Evolutionary conservation across 1,140 invertebrate genomes (phyloP).

Genomic region (Drosophila albomicans): DNA sequence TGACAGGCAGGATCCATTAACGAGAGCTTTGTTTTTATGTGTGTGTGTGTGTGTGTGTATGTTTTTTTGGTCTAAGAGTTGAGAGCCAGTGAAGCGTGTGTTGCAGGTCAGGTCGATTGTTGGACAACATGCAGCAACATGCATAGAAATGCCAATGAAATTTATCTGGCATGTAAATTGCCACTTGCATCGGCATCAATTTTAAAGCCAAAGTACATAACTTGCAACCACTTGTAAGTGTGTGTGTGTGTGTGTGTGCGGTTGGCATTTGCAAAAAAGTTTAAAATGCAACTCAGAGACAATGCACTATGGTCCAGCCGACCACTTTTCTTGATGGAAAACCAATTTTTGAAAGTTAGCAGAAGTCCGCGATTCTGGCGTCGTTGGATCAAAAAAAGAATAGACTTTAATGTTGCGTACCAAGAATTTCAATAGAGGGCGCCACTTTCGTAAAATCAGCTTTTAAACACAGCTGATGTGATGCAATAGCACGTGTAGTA

Average conservation of each 20-base stretch:
- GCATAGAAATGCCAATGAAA: constrained; percentile 48
- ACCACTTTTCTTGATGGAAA: too few species aligned
- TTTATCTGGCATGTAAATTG: constrained; percentile 31
- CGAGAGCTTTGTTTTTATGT: not conserved
- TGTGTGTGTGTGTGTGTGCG: constrained; percentile 24
- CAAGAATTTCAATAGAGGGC: too few species aligned
- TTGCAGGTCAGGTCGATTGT: constrained; percentile 27
- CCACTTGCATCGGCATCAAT: constrained; percentile 47
- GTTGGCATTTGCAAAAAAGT: constrained; percentile 61
- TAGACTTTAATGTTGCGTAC: too few species aligned
- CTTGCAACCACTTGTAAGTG: constrained; percentile 18
- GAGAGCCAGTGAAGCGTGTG: not conserved
- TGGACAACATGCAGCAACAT: constrained; percentile 28
- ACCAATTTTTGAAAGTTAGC: too few species aligned
- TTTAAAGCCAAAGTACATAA: constrained; percentile 33
- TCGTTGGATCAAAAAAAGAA: too few species aligned
- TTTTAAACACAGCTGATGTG: too few species aligned
- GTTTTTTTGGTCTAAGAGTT: not conserved
- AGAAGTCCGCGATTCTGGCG: too few species aligned
- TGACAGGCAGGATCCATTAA: constrained; percentile 25
- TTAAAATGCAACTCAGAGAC: constrained; percentile 60
- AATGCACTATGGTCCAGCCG: too few species aligned
- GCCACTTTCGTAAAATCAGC: too few species aligned
- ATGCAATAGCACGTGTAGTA: too few species aligned
- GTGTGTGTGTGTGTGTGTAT: not conserved